Conservation (phyloP, 2,113 vertebrate species). For the Psilopsiagon aurifrons region DNA sequence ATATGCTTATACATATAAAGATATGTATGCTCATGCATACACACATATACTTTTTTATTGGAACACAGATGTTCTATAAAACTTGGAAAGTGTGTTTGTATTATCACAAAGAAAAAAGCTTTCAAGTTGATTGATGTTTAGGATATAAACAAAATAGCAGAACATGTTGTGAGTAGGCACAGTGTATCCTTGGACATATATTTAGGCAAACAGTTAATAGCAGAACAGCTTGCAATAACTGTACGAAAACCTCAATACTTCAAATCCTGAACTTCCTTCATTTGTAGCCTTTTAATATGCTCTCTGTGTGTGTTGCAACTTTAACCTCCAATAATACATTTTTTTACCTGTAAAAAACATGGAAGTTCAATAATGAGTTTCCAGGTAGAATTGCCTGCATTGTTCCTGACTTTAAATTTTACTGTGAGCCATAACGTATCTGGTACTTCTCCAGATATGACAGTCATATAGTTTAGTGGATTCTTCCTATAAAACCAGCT, state of each 20-base stretch:
- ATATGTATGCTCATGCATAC: background rate
- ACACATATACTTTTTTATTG: background rate
- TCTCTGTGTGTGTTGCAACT: background rate
- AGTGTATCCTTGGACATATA: background rate
- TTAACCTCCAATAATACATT: background rate
- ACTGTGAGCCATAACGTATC: background rate
- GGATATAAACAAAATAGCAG: background rate
- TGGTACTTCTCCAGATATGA: background rate
- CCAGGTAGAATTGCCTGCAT: background rate
- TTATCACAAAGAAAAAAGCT: background rate
- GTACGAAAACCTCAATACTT: background rate
- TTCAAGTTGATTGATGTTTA: background rate
- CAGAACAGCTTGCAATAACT: background rate
- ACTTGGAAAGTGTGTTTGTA: background rate
- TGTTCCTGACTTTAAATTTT: background rate
- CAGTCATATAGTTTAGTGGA: background rate
- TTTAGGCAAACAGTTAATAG: background rate
- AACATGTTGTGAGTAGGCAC: constrained; percentile 5
- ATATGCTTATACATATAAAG: background rate
- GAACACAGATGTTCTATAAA: background rate
- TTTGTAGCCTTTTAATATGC: background rate
- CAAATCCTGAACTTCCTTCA: background rate
- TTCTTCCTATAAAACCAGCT: background rate
- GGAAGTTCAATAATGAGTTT: background rate
- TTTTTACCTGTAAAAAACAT: background rate